Evolutionary conservation across 2,888 invertebrate genomes (phyloP), one percentile per base, ranked within the genome.

Genomic region (Chorisops tibialis): DNA sequence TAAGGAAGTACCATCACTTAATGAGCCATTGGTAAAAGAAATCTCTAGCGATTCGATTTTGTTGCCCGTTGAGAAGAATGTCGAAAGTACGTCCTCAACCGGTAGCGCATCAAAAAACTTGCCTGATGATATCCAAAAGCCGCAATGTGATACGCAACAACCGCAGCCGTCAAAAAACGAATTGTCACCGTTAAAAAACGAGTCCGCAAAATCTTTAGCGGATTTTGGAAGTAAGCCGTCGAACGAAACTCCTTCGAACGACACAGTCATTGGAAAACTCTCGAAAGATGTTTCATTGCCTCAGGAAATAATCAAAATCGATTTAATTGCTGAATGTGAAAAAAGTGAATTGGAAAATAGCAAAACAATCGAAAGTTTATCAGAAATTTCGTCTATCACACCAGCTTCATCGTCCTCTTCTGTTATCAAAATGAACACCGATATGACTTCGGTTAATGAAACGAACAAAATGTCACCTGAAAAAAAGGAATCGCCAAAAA

Each of bases 251-350:
- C 30, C 18, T 6, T 4, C 43, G 21, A 56, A 56, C 11, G 30
- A 43, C 7, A 19, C 1, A 4, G n/a, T 12, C 4, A 7, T 3
- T 2, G 58, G 45, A 19, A 58, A 18, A 18, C 19, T 11, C 30
- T 30, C 30, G 7, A 30, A 30, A 7, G 30, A 30, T 30, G 1
- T 30, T 30, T 7, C 9, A 30, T 7, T 30, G 30, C 2, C 30
- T 7, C 45, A 58, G 12, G 50, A 60, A 24, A 60, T 60, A 14
- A 60, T 65, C 9, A 59, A 61, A 48, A 62, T 65, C 41, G 65
- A 65, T 58, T 60, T 63, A 21, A 50, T 47, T 14, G 41, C 45
- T 2, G 64, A 64, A 3, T 14, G 30, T 21, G 64, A 59, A 19
- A 63, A 63, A 22, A 14, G 39, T 38, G 16, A 30, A 16, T 3